Evolutionary conservation across 2,113 vertebrate genomes (phyloP).

Genomic region (Glaucomys volans): DNA sequence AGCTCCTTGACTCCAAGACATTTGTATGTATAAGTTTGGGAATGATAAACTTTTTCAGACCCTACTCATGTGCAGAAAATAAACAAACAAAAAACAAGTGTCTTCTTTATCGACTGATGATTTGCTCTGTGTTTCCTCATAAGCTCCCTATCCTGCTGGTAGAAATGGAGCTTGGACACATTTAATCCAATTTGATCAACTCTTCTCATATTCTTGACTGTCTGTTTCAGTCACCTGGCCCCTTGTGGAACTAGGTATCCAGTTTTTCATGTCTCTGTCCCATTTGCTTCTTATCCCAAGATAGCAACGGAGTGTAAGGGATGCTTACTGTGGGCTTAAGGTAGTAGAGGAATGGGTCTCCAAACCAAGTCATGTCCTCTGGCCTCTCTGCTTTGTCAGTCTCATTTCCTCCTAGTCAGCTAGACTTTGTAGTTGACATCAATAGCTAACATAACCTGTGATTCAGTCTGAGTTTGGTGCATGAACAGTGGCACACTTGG

Average conservation of each 20-base stretch:
- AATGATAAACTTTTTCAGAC: neutral
- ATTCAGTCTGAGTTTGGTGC: neutral
- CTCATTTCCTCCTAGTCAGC: neutral
- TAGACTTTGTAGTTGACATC: neutral
- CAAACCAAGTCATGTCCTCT: neutral
- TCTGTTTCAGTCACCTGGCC: neutral
- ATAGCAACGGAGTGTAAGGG: neutral
- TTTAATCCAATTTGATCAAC: neutral
- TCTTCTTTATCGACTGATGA: slow-evolving; percentile 27
- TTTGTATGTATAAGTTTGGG: neutral
- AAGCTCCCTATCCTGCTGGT: neutral
- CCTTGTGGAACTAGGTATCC: neutral
- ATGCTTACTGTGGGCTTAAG: neutral
- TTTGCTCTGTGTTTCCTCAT: neutral
- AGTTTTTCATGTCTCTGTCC: neutral
- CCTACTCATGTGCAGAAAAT: neutral
- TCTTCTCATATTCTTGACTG: neutral
- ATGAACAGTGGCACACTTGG: neutral
- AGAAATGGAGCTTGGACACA: neutral
- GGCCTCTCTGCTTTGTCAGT: neutral
- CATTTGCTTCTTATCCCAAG: neutral
- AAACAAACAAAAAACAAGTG: neutral
- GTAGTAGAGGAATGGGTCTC: neutral
- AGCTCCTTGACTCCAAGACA: neutral
- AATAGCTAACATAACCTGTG: neutral